Conservation (phyloP, 2,113 vertebrate genomes). For the Scytalopus superciliaris region DNA sequence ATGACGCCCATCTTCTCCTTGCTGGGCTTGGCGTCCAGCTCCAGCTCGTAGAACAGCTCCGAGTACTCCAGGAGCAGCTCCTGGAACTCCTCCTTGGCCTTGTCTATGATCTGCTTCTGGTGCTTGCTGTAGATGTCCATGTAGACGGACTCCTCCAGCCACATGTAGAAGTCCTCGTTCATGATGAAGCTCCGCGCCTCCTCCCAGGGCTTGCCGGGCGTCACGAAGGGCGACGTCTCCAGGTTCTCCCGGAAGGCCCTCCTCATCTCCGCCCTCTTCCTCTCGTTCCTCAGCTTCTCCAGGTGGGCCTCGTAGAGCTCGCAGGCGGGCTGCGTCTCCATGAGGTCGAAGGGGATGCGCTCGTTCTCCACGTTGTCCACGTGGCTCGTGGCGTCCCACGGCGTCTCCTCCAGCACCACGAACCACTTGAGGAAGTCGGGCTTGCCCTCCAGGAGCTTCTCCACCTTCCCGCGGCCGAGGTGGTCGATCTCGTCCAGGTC, state of each 20-base stretch:
- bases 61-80: slow-evolving; percentile 96
- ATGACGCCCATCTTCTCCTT: slow-evolving; percentile 99
- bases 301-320: slow-evolving; percentile 84
- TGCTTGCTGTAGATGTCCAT: slow-evolving; percentile 93
- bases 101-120: slow-evolving; percentile 94
- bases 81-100: slow-evolving; percentile 96
- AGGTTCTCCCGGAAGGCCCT: slow-evolving; percentile 90
- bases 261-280: slow-evolving; percentile 87
- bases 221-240: slow-evolving; percentile 88
- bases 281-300: slow-evolving; percentile 87
- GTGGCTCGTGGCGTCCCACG: slow-evolving; percentile 90
- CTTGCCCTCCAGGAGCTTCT: slow-evolving; percentile 90
- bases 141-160: slow-evolving; percentile 90
- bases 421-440: slow-evolving; percentile 92
- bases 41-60: slow-evolving; percentile 96
- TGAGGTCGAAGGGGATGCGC: slow-evolving; percentile 90
- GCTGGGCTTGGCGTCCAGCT: slow-evolving; percentile 96
- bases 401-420: slow-evolving; percentile 91
- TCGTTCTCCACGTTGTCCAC: slow-evolving; percentile 86
- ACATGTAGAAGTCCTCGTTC: slow-evolving; percentile 94
- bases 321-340: slow-evolving; percentile 85
- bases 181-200: slow-evolving; percentile 96
- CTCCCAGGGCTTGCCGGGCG: slow-evolving; percentile 95
- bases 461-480: slow-evolving; percentile 84
- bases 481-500: slow-evolving; percentile 91